Evolutionary conservation across 2,113 vertebrate species (phyloP).

Genomic region (Thalassoma bifasciatum): DNA sequence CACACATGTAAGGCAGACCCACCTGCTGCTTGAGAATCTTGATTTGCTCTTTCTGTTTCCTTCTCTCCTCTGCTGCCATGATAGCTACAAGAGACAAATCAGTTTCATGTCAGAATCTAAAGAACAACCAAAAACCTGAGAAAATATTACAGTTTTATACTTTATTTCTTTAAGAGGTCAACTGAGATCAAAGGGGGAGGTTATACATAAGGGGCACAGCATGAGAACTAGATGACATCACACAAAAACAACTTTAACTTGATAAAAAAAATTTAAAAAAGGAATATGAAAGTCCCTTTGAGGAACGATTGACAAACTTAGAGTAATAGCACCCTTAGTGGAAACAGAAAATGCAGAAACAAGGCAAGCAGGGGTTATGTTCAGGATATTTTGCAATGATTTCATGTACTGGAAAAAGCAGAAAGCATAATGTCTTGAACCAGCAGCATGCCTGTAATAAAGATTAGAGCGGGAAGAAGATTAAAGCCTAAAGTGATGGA

Average conservation of each 20-base stretch:
- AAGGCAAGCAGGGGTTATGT: conserved; percentile 1
- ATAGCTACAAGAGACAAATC: conserved; percentile 87
- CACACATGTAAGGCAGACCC: conserved; percentile 54
- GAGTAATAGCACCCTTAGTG: not conserved
- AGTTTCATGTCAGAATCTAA: conserved; percentile 29
- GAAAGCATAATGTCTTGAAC: conserved; percentile 29
- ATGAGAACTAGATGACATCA: not conserved
- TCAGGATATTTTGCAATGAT: not conserved
- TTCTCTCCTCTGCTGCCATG: conserved; percentile 97
- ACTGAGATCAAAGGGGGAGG: conserved; percentile 6
- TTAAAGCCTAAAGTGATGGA: conserved; percentile 51
- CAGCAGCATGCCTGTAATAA: conserved; percentile 21
- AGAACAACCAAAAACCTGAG: conserved; percentile 28
- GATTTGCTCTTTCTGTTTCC: conserved; percentile 98
- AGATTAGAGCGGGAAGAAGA: conserved; percentile 60
- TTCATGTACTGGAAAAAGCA: conserved; percentile 5
- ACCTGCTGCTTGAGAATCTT: conserved; percentile 99
- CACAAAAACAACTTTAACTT: not conserved
- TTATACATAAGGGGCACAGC: not conserved
- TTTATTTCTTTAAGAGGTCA: conserved; percentile 36
- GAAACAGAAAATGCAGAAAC: not conserved
- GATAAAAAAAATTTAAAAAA: too few relatives aligned
- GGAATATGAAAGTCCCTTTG: not conserved
- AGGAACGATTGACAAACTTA: not conserved
- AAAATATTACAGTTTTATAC: conserved; percentile 9